Evolutionary conservation across 2,888 invertebrate genomes (phyloP), one percentile per base, ranked within the genome.

Genomic region (Mythimna loreyi): DNA sequence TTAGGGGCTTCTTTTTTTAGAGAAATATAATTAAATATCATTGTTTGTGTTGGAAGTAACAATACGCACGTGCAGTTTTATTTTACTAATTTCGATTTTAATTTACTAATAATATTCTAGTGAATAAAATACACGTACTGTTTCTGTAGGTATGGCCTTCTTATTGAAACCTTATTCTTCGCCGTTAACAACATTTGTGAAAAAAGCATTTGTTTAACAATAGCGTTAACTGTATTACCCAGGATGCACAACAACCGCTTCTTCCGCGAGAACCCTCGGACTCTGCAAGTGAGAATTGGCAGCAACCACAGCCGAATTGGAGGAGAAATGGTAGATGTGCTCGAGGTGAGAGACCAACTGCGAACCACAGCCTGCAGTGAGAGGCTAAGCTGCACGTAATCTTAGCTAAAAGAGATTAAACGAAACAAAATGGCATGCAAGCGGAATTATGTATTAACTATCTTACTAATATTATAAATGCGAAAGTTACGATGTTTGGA

Each of bases 181-280:
- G 19, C 43, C 1, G 9, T 19, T 43, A 19, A 19, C 19, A 43
- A 43, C 19, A 43, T 2, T 7, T 8, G 8, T n/a, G 43, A 19
- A 45, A 7, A n/a, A 40, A 16, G 40, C 19, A 19, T n/a, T 45
- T 45, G 8, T 11, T 5, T 23, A 5, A 52, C 3, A 28, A 23
- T 25, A 25, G 28, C 4, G 6, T 11, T 25, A 23, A 5, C 4
- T 40, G 23, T 4, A 30, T 52, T 72, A 11, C 4, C 11, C 36
- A 95, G 95, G 49, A 91, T 94, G 91, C 93, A 96, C 78, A 96
- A 96, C 78, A 96, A 96, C 71, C 91, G 95, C 0, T 94, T 92
- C 82, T 96, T 92, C 74, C 91, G 95, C 0, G 95, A 96, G 75
- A 96, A 96, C 67, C 95, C 95, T 0, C 86, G 82, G 19, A 88